Evolutionary conservation across 2,797 vertebrate genomes (phyloP).

Genomic region (Brotula barbata): DNA sequence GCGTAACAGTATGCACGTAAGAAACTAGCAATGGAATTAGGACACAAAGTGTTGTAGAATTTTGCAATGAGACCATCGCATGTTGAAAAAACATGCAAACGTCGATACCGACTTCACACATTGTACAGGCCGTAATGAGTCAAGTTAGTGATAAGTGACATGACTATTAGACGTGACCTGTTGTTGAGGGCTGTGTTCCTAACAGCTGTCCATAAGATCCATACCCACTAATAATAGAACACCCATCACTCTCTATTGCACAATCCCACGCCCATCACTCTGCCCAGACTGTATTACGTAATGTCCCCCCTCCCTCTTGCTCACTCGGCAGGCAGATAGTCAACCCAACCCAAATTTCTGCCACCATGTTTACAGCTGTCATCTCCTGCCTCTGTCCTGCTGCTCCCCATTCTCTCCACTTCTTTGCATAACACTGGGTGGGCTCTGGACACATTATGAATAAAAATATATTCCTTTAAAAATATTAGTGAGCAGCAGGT

Average conservation of each 20-base stretch:
- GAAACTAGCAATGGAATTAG: too few relatives aligned
- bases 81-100: too few relatives aligned
- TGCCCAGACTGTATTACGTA: slow-evolving; percentile 52
- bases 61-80: too few relatives aligned
- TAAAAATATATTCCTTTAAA: not conserved
- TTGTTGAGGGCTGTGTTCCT: slow-evolving; percentile 29
- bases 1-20: too few relatives aligned
- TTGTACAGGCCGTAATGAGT: too few relatives aligned
- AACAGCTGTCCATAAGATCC: slow-evolving; percentile 44
- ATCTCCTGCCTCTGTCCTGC: not conserved
- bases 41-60: too few relatives aligned
- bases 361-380: slow-evolving; percentile 14
- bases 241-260: slow-evolving; percentile 30
- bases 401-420: slow-evolving; percentile 3
- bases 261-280: slow-evolving; percentile 34
- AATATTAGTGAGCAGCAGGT: not conserved
- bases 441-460: slow-evolving; percentile 2
- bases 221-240: slow-evolving; percentile 63
- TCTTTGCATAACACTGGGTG: not conserved
- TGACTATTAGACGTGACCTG: slow-evolving; percentile 21
- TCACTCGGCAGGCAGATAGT: slow-evolving; percentile 27
- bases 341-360: slow-evolving; percentile 1
- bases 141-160: slow-evolving; percentile 4
- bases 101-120: too few relatives aligned
- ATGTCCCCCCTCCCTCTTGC: slow-evolving; percentile 28